Conservation (phyloP, 1,140 invertebrate species). For the Wasmannia auropunctata region DNA sequence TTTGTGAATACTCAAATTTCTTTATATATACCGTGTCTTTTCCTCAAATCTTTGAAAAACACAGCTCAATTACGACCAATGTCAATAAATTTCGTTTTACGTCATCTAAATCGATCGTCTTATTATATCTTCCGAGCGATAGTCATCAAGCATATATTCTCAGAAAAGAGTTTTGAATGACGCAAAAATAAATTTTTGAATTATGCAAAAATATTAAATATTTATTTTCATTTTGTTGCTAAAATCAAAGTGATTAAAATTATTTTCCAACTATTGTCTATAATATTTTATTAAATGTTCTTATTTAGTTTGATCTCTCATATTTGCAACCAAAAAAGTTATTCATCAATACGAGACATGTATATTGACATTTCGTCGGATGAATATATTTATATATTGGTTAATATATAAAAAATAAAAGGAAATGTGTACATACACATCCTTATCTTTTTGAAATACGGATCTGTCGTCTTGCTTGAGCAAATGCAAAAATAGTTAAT, state of each 20-base stretch:
- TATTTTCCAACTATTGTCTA: neutral
- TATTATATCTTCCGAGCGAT: neutral
- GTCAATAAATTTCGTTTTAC: too few species aligned
- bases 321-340: neutral
- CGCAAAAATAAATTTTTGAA: neutral
- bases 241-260: neutral
- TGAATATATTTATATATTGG: neutral
- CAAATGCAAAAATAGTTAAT: neutral
- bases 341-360: neutral
- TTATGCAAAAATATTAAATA: neutral
- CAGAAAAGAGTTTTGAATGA: neutral
- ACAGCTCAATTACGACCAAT: neutral
- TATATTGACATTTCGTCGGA: neutral
- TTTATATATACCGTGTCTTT: neutral
- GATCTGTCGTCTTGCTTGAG: neutral
- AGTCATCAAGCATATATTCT: neutral
- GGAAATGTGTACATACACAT: neutral
- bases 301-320: neutral
- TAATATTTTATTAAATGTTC: neutral
- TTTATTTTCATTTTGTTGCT: neutral
- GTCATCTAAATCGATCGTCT: neutral
- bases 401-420: neutral
- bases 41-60: neutral
- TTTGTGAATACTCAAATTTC: neutral
- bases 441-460: neutral